These are phyloP conservation scores for Drosophila paramelanica DNA, from an alignment of 2,888 invertebrate genomes.

Conservation along the genomic window DNA sequence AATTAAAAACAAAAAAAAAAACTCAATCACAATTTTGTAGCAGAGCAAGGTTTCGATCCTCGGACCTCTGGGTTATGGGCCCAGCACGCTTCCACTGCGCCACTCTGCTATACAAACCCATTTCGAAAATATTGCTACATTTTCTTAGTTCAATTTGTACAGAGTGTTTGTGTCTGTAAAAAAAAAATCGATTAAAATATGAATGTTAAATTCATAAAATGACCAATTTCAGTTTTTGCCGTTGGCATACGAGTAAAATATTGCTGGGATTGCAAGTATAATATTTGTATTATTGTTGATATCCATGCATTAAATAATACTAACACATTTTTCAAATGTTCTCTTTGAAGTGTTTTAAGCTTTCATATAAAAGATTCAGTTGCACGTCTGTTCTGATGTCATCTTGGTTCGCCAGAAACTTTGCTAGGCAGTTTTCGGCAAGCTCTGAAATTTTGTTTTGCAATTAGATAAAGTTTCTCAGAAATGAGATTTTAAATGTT, in stretches of 20 bases:
- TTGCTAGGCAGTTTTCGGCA: not conserved
- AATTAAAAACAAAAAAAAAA: not conserved
- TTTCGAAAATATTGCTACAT: not conserved
- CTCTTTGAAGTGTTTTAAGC: not conserved
- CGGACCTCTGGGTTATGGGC: slow-evolving; percentile 27
- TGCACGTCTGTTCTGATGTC: not conserved
- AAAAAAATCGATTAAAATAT: no score
- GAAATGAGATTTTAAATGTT: not conserved
- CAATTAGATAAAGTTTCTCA: not conserved
- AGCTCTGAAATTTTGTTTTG: not conserved
- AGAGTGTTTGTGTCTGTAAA: no score
- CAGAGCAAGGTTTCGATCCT: slow-evolving; percentile 27
- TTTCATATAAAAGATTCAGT: not conserved
- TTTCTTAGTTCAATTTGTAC: no score
- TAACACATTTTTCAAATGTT: not conserved
- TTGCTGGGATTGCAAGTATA: no score
- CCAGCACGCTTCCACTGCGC: slow-evolving; percentile 26
- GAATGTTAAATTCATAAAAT: no score
- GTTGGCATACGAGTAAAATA: no score
- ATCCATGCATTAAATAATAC: no score
- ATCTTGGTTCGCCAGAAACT: not conserved
- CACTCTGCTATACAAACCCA: slow-evolving; percentile 8
- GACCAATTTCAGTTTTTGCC: no score
- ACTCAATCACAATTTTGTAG: not conserved
- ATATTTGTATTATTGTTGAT: no score